Base-by-base conservation (phyloP, 2,113 vertebrate genomes). In the Anseranas semipalmata region DNA sequence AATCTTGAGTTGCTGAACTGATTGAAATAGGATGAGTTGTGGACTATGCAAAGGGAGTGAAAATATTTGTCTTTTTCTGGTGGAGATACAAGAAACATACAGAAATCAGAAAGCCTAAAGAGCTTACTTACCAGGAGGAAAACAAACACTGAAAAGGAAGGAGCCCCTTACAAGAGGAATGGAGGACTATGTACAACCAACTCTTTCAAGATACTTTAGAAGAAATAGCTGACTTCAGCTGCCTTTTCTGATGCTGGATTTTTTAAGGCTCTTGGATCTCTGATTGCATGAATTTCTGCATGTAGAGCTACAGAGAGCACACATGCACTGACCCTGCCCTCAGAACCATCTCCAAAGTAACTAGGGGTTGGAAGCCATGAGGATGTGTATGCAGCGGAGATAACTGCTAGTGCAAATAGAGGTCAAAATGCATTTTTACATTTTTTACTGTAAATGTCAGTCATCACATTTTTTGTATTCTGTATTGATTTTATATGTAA, bases 401-500 rank as follows among this genome's bases (percentile, higher is more conserved):
- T 6, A 90, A 50, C 95, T 82, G 83, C 89, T 41, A 19, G 60
- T 77, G 80, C 86, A 89, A 82, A 81, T 24, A 65, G 2, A 93
- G 90, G 86, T 93, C 95, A 96, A 87, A 91, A 92, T 33, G 86
- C 90, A 76, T 55, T 87, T 95, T 74, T 94, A 96, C 94, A 48
- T 95, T 97, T 97, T 97, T 89, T 97, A 96, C 94, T 97, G 94
- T 96, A 95, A 93, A 96, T 96, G 95, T 94, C 90, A 96, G 95
- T 87, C 96, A 96, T 87, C 95, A 85, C 96, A 62, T 95, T 91
- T 96, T 97, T 97, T 96, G 95, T 97, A 96, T 94, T 96, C 93
- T 97, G 95, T 96, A 96, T 96, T 95, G 94, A 94, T 97, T 97
- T 97, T 97, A 45, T 97, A 96, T 96, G 95, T 97, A 97, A 95